phyloP scores from a whole-genome alignment of 1,140 invertebrate genomes.

The Habropoda laboriosa region DNA sequence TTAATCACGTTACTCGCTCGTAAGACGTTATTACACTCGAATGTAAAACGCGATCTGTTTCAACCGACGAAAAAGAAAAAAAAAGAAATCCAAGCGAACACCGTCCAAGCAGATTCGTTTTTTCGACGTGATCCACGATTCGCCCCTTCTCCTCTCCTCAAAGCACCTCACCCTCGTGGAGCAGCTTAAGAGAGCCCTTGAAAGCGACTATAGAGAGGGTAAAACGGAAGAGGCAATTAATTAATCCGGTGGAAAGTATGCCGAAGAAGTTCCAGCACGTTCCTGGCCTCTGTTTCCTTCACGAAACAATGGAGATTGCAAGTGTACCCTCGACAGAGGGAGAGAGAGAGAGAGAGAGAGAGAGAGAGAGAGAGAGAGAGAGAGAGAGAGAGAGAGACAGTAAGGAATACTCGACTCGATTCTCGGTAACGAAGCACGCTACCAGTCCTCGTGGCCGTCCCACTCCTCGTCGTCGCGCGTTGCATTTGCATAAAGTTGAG shows the following conservation, averaged over 20 bases:
- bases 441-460: slow-evolving; percentile 22
- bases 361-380: background rate
- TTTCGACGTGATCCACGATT: background rate
- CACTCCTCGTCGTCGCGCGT: slow-evolving; percentile 26
- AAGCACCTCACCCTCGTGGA: too few species aligned
- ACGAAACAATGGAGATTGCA: slow-evolving; percentile 64
- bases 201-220: slow-evolving; percentile 15
- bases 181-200: slow-evolving; percentile 3
- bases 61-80: too few species aligned
- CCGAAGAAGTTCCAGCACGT: slow-evolving; percentile 62
- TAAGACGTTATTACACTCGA: background rate
- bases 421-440: slow-evolving; percentile 57
- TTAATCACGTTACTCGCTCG: background rate
- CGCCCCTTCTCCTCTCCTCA: too few species aligned
- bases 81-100: background rate
- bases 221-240: slow-evolving; percentile 58
- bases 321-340: slow-evolving; percentile 45
- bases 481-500: slow-evolving; percentile 64
- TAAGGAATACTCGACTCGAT: slow-evolving; percentile 59
- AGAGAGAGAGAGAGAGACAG: background rate
- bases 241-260: slow-evolving; percentile 63
- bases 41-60: slow-evolving; percentile 8
- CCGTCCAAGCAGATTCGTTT: slow-evolving; percentile 6
- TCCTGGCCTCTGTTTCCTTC: slow-evolving; percentile 53
- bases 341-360: background rate